Evolutionary conservation across 2,888 invertebrate species (phyloP), one percentile per base, ranked within the genome.

Genomic region (Callosobruchus maculatus): DNA sequence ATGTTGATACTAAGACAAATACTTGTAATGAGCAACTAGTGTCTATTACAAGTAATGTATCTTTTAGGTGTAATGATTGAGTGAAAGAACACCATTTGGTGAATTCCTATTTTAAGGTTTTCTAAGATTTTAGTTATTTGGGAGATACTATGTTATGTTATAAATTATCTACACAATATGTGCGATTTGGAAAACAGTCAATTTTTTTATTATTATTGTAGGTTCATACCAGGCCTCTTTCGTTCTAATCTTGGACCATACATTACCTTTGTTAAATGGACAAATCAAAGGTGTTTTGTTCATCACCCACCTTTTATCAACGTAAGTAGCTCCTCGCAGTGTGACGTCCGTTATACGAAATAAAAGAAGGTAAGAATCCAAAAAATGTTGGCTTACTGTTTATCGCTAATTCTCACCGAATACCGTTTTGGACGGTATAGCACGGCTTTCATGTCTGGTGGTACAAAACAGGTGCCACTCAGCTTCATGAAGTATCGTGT

Each of bases 401-500:
- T 75, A 74, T 77, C 74, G 74, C 69, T 75, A 75, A 79, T 77
- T 78, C 80, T 80, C 80, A 79, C 80, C 81, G 78, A 79, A 74
- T 77, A 75, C 78, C 75, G 75, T 77, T n/a, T n/a, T 73, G 73
- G 77, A 74, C 75, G 76, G 75, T 77, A 78, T 49, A 49, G 78
- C 76, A 79, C 76, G 77, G 78, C 71, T 75, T 80, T 81, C 79
- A 80, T 81, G 78, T 81, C 79, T 80, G 79, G 80, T 79, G 80
- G 80, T 80, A 77, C 74, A 79, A n/a, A 71, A 21, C 21, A 21
- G 79, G 80, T 81, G 78, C 82, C 82, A 80, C 81, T 80, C 82
- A 81, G 80, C 81, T 80, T 81, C 81, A 82, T 81, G 82, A 82
- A 82, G 82, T 26, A 80, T 78, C n/a, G n/a, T 77, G 78, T 79